These are phyloP conservation scores for Strigamia transsilvanica DNA, from an alignment of 2,888 invertebrate genomes.

Conservation along the genomic window DNA sequence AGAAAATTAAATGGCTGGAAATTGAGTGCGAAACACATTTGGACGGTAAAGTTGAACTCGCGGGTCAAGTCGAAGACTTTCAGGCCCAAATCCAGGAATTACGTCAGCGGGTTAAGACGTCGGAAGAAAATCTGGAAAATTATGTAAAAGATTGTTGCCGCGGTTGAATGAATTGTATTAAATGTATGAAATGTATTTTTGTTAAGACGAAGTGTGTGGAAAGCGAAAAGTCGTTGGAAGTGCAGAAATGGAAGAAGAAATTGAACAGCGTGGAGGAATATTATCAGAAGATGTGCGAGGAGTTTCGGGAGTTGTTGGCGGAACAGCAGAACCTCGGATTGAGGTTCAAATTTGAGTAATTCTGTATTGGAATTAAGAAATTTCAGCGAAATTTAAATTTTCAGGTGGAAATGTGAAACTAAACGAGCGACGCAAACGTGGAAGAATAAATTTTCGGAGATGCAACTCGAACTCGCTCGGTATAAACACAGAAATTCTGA, in stretches of 20 bases:
- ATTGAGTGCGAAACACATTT: not conserved
- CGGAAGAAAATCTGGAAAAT: not conserved
- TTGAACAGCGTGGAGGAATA: not conserved
- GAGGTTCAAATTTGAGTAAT: not conserved
- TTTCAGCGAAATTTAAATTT: too few relatives aligned
- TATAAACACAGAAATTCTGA: not conserved
- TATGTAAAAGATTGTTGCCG: too few relatives aligned
- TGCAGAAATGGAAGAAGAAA: not conserved
- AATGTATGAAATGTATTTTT: too few relatives aligned
- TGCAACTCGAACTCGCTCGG: not conserved
- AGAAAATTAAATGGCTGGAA: constrained; percentile 21
- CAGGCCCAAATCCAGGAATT: not conserved
- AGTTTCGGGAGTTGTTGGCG: constrained; percentile 5
- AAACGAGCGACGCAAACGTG: constrained; percentile 7
- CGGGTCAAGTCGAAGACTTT: not conserved
- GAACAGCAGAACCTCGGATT: constrained; percentile 17
- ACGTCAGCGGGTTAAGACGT: not conserved
- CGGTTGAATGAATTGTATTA: too few relatives aligned
- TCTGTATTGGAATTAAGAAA: not conserved
- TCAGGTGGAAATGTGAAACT: not conserved
- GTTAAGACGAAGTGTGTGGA: not conserved
- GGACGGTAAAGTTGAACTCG: not conserved
- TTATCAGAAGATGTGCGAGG: not conserved
- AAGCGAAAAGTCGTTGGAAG: not conserved
- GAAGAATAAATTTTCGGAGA: not conserved